Conservation (phyloP, 2,797 vertebrate genomes). For the Artibeus lituratus region DNA sequence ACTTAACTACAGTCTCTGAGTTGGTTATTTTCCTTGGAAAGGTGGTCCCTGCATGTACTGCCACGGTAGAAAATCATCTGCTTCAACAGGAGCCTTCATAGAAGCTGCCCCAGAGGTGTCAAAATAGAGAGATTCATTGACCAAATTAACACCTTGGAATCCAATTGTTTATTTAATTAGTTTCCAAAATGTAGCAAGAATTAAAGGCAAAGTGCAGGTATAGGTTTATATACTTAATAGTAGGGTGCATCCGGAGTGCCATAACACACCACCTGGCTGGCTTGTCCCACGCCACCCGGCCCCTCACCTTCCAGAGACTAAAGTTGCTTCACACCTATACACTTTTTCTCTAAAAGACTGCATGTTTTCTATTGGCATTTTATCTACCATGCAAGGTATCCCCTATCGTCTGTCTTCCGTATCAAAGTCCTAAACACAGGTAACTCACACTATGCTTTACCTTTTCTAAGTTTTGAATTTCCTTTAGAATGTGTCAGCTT, state of each 20-base stretch:
- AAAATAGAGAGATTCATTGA: neutral
- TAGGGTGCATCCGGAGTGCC: neutral
- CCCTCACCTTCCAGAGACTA: neutral
- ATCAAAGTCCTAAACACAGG: neutral
- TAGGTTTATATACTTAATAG: neutral
- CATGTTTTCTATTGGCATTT: neutral
- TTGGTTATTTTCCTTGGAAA: neutral
- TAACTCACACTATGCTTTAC: neutral
- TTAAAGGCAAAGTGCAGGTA: neutral
- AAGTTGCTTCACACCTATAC: neutral
- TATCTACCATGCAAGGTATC: neutral
- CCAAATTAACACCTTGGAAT: neutral
- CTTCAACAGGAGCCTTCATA: neutral
- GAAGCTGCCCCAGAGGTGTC: neutral
- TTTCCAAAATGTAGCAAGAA: constrained; percentile 6
- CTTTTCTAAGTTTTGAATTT: neutral
- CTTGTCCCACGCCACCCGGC: neutral
- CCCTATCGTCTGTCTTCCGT: neutral
- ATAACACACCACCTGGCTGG: neutral
- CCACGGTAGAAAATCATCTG: neutral
- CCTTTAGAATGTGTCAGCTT: neutral
- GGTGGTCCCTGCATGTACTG: neutral
- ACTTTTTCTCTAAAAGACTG: neutral
- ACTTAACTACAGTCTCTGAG: neutral
- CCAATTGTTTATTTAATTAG: neutral